A percentile compares a stretch with the other conserved stretches of the same genome.
phyloP scores from a whole-genome alignment of 35 echinoderm and acorn worm genomes.

The Acanthaster planci region DNA sequence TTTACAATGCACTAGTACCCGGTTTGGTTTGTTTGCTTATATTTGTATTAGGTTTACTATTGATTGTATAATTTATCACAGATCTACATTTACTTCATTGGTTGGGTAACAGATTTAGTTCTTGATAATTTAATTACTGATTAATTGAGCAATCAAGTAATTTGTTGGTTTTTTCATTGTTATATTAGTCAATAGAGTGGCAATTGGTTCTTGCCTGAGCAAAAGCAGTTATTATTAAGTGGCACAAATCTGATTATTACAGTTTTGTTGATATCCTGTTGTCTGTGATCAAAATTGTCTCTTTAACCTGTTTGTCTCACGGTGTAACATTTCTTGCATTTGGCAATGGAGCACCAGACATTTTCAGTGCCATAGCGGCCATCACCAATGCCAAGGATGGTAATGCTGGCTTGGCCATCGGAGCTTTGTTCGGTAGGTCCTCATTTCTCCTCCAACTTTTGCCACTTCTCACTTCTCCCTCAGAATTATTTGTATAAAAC shows the following conservation, averaged over 20 bases:
- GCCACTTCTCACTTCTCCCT: no score
- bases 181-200: no score
- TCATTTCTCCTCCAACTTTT: no score
- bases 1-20: no score
- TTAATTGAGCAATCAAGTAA: no score
- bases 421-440: conserved; percentile 90
- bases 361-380: conserved; percentile 94
- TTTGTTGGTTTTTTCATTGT: no score
- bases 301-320: conserved; percentile 43
- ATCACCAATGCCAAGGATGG: conserved; percentile 83
- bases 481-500: no score
- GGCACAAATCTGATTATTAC: neutral
- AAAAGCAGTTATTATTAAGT: neutral
- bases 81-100: no score
- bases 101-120: no score
- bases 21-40: no score
- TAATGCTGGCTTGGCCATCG: conserved; percentile 88
- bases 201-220: neutral
- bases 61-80: conserved; percentile 5
- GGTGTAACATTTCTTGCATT: conserved; percentile 97
- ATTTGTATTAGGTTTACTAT: neutral
- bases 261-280: neutral
- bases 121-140: no score
- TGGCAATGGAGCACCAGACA: conserved; percentile 98
- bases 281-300: neutral